Evolutionary conservation across 2,113 vertebrate species (phyloP), one percentile per base, ranked within the genome.

Genomic region (Callionymus lyra): DNA sequence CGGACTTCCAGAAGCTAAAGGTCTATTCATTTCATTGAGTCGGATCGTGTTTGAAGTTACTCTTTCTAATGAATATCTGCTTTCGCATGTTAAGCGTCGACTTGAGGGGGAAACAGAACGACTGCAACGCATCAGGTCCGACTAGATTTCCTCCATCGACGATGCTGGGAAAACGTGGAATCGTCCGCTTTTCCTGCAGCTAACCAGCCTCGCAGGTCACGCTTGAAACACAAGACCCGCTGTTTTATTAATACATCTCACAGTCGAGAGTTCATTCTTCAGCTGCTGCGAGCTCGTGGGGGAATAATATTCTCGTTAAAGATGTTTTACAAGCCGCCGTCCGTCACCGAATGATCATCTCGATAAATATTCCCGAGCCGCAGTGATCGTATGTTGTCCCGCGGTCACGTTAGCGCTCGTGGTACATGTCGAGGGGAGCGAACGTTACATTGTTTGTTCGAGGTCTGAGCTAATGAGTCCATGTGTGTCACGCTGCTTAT

Each of bases 321-420:
- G 9, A 31, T 2, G 4, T 51, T 65, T 56, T 9, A 18, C 49
- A 49, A 67, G 41, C 44, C 38, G 44, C 41, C 14, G 10, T 63
- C 33, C 6, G 9, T 70, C 54, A 54, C 43, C 44, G 47, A 63
- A 57, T 73, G 35, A 46, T 71, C 55, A 56, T 65, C 69, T 52
- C 52, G 53, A 68, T 67, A 65, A 60, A 67, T 34, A 34, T 34
- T 48, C 47, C 16, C 12, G 16, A 33, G 44, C 16, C 4, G 14
- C 50, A 63, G 49, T 31, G 9, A 31, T 17, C 19, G 50, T 50
- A 19, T 10, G 18, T 36, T 32, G 31, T 4, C 38, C 43, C 56
- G 58, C 53, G 37, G 51, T 14, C 15, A 44, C 47, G 58, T 65
- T 36, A 50, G 55, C 63, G 50, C n/a, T n/a, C 46, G 44, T 44